Conservation (phyloP, 2,888 invertebrate species). For the Drosophila suboccidentalis region DNA sequence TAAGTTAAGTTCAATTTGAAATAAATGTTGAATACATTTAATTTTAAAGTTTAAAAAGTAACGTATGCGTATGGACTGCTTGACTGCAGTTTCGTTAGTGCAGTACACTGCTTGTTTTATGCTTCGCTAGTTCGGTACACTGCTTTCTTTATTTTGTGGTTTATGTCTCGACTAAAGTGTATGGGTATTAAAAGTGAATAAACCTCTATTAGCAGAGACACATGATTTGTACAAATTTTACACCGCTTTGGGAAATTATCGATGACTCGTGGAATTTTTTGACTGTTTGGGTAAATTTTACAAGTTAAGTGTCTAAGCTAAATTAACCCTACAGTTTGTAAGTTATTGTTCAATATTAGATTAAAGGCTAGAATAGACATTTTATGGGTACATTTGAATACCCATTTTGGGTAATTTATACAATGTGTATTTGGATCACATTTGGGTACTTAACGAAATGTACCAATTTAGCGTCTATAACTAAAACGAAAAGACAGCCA, state of each 20-base stretch:
- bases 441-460: constrained; percentile 1
- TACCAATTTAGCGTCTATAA: background rate
- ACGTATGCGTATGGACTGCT: constrained; percentile 14
- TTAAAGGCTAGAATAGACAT: constrained; percentile 1
- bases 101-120: background rate
- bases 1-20: background rate
- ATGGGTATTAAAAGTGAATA: background rate
- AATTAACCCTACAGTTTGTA: background rate
- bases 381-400: background rate
- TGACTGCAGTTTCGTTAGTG: background rate
- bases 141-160: background rate
- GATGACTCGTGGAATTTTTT: too few species aligned
- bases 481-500: background rate
- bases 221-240: background rate
- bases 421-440: background rate
- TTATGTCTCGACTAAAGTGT: constrained; percentile 7
- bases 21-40: background rate
- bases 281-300: too few species aligned
- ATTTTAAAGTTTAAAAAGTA: background rate
- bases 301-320: background rate
- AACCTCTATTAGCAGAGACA: background rate
- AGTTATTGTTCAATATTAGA: background rate
- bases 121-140: too few species aligned
- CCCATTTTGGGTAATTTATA: background rate
- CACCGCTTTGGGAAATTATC: background rate